Conservation (phyloP, 2,113 vertebrate genomes). For the Hucho hucho region DNA sequence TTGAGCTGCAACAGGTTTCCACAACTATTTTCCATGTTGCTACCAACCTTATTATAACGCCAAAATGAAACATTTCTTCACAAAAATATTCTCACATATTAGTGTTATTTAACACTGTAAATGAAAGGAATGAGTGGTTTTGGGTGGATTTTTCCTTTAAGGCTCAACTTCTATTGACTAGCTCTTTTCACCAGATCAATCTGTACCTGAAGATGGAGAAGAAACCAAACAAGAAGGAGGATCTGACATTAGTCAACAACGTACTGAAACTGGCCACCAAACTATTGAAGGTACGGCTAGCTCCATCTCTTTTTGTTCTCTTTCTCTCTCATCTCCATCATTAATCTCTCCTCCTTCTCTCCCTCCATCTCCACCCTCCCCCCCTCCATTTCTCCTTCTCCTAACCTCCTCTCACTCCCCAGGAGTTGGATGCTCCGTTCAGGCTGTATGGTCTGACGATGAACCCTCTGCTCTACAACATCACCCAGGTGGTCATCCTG, state of each 20-base stretch:
- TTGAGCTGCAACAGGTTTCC: no score
- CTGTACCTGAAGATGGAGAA: conserved; percentile 99
- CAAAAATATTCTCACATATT: no score
- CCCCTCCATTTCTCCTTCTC: neutral
- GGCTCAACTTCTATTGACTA: neutral
- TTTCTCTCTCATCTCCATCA: neutral
- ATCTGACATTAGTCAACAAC: conserved; percentile 96
- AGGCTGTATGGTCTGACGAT: conserved; percentile 94
- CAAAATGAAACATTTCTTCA: no score
- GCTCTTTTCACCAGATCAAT: conserved; percentile 83
- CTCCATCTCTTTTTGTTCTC: neutral
- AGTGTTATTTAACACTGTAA: no score
- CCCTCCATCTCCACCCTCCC: neutral
- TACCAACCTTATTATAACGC: no score
- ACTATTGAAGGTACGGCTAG: conserved; percentile 85
- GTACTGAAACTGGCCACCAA: conserved; percentile 98
- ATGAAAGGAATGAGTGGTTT: no score
- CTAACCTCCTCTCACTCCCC: neutral
- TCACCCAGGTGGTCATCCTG: conserved; percentile 97
- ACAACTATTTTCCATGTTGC: no score
- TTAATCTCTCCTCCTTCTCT: neutral
- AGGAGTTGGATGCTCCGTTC: conserved; percentile 96
- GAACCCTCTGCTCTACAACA: conserved; percentile 98
- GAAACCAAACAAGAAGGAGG: conserved; percentile 99
- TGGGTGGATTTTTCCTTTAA: no score